Evolutionary conservation across 2,113 vertebrate genomes (phyloP).

Genomic region (Sciurus niger): DNA sequence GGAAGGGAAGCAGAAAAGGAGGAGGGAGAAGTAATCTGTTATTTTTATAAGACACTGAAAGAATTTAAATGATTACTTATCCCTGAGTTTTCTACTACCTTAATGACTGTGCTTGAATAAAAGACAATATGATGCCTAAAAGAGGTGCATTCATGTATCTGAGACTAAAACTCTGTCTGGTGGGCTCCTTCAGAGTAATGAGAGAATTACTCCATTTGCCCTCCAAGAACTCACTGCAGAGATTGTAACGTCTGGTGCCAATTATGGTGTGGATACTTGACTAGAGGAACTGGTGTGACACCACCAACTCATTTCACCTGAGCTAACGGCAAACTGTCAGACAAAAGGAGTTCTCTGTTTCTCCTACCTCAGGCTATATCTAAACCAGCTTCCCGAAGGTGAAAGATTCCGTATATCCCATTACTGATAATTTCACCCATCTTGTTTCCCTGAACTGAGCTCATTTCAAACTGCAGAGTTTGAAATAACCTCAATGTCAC

Average conservation of each 20-base stretch:
- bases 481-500: constrained; percentile 45
- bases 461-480: constrained; percentile 46
- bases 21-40: neutral
- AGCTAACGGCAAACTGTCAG: constrained; percentile 22
- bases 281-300: constrained; percentile 59
- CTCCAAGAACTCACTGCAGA: constrained; percentile 54
- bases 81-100: neutral
- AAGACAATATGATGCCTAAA: neutral
- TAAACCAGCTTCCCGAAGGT: constrained; percentile 52
- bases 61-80: neutral
- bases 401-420: constrained; percentile 57
- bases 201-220: constrained; percentile 55
- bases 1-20: too few relatives aligned
- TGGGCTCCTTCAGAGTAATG: neutral
- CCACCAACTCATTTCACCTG: neutral
- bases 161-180: constrained; percentile 8
- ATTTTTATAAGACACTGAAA: constrained; percentile 38
- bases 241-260: constrained; percentile 41
- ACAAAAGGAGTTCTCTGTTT: constrained; percentile 29
- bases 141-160: neutral
- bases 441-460: constrained; percentile 3
- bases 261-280: neutral
- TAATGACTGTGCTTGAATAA: constrained; percentile 3
- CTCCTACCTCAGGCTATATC: constrained; percentile 17
- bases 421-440: constrained; percentile 61